phyloP scores from a whole-genome alignment of 2,113 vertebrate genomes.

The Tonatia bakeri region DNA sequence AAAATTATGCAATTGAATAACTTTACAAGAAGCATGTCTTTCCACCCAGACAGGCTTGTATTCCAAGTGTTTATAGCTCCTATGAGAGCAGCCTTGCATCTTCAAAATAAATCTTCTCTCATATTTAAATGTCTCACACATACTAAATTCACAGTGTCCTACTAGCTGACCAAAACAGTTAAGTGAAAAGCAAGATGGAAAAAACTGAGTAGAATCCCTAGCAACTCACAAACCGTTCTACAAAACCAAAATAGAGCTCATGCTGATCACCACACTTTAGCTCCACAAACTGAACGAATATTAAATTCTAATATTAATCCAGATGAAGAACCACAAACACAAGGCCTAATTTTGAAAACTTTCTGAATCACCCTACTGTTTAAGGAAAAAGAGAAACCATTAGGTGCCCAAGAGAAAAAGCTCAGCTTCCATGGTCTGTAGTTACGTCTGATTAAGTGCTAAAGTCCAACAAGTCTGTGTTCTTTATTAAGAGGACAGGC shows the following conservation, averaged over 20 bases:
- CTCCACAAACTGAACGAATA: background rate
- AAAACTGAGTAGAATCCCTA: conserved; percentile 47
- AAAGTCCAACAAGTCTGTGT: background rate
- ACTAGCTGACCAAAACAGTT: conserved; percentile 23
- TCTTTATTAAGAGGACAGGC: background rate
- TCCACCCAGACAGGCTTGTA: background rate
- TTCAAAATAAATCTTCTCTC: conserved; percentile 15
- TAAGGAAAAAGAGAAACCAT: background rate
- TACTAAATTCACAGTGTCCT: conserved; percentile 39
- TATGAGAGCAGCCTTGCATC: background rate
- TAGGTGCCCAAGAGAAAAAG: background rate
- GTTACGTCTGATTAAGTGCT: background rate
- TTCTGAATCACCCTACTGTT: conserved; percentile 14
- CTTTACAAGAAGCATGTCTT: background rate
- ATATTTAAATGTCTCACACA: conserved; percentile 41
- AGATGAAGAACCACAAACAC: conserved; percentile 41
- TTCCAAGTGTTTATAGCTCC: background rate
- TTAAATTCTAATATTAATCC: conserved; percentile 49
- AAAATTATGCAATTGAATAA: background rate
- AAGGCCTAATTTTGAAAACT: conserved; percentile 21
- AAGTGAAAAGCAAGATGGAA: conserved; percentile 48
- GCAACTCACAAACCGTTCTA: conserved; percentile 55
- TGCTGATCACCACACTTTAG: background rate
- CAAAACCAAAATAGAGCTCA: conserved; percentile 44
- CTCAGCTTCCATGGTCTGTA: background rate